Evolutionary conservation across 2,888 invertebrate species (phyloP), one percentile per base, ranked within the genome.

Genomic region (Athrips mouffetella): DNA sequence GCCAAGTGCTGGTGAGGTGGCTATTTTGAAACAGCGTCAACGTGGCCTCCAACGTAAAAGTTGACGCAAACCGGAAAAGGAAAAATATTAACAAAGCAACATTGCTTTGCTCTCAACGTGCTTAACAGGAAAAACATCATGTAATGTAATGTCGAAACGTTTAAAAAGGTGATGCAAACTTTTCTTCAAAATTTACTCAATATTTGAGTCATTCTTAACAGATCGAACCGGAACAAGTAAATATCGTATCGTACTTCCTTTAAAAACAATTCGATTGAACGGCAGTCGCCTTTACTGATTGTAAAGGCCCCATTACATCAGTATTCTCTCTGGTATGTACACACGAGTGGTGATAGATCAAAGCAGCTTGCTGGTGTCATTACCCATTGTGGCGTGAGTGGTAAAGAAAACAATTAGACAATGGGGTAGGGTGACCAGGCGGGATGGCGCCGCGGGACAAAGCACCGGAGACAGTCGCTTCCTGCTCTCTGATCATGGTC

Each of bases 341-440:
- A 25, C 25, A 25, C 25, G 10, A 40, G 20, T 37, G 20, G n/a
- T 20, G n/a, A 10, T 8, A 37, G 10, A 20, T 37, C 37, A 37
- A 37, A 37, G 37, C 33, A 15, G 13, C 16, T 8, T 13, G 13
- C 37, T 37, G 20, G 33, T 69, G 66, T 74, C 76, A 79, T 80
- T 79, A 79, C 57, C 73, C 62, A 83, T 84, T 84, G 84, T 85
- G 59, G 65, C 67, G 65, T 66, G 73, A 80, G 78, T 80, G 81
- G 58, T 62, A 76, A 85, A 84, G 84, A 83, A 83, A 84, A 84
- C 85, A 86, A 86, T 85, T 80, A 85, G 80, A 77, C 76, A 75
- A 85, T 85, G 82, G 73, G 66, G 54, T 65, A 59, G 79, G 79
- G 79, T 70, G 76, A 68, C 73, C 73, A 67, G 53, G 59, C 58